These are phyloP conservation scores for Aphelocoma coerulescens DNA, from an alignment of 2,113 vertebrate species.

Conservation along the genomic window DNA sequence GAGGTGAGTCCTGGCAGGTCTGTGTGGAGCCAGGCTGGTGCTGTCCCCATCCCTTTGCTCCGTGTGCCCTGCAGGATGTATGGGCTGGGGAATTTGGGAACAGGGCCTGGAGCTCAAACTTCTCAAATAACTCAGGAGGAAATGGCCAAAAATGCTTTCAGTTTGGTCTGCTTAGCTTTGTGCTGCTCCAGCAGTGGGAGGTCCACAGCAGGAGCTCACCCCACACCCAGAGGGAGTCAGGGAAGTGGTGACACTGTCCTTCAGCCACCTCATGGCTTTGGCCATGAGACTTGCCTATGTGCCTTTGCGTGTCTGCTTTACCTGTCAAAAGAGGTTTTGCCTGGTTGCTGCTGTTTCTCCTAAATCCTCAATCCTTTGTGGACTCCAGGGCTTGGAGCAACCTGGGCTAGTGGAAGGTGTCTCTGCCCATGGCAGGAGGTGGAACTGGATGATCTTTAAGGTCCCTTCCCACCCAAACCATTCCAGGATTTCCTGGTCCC, in stretches of 20 bases:
- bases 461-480: background rate
- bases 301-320: background rate
- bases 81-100: background rate
- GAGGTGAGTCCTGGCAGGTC: background rate
- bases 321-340: background rate
- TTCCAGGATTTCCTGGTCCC: background rate
- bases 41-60: background rate
- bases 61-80: accelerated
- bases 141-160: background rate
- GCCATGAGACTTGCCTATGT: background rate
- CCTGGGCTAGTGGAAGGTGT: background rate
- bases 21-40: background rate
- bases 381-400: background rate
- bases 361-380: background rate
- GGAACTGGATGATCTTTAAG: background rate
- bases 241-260: background rate
- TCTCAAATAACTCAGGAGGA: background rate
- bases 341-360: background rate
- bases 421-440: background rate
- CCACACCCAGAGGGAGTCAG: background rate
- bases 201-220: background rate
- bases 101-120: background rate
- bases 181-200: background rate
- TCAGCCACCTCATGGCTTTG: background rate
- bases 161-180: background rate